These are phyloP conservation scores for Pocillopora verrucosa DNA, from an alignment of 64 coral and sea anemone genomes.

Conservation along the genomic window DNA sequence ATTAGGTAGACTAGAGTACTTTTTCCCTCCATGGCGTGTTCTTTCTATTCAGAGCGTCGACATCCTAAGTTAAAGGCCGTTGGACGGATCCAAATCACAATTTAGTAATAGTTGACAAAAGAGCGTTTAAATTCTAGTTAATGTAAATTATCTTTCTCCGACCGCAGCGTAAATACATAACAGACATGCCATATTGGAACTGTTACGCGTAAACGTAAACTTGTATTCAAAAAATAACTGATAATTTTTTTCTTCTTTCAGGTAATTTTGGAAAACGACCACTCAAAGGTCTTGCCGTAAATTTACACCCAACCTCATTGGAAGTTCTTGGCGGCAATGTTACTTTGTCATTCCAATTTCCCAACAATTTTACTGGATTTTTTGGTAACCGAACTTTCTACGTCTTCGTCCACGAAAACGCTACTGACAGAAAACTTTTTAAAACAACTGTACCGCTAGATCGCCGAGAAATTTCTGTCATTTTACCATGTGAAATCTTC, in stretches of 20 bases:
- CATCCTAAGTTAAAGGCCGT: neutral
- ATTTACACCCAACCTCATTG: conserved; percentile 29
- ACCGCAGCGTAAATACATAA: conserved; percentile 9
- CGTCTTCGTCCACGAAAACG: conserved; percentile 38
- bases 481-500: conserved; percentile 64
- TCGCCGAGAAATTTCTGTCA: conserved; percentile 12
- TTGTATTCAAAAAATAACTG: neutral
- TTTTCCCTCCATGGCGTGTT: neutral
- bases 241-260: conserved; percentile 5
- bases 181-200: conserved; percentile 16
- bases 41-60: neutral
- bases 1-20: neutral
- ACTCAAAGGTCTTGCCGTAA: neutral
- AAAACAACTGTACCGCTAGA: neutral
- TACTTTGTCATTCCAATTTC: conserved; percentile 59
- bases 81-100: neutral
- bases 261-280: conserved; percentile 21
- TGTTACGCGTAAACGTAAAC: neutral
- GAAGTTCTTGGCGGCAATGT: conserved; percentile 72
- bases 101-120: conserved; percentile 35
- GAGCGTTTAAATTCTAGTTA: conserved; percentile 68
- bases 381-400: conserved; percentile 20
- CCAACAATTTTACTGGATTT: conserved; percentile 39
- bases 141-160: conserved; percentile 44
- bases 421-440: conserved; percentile 14